Percentiles rank a stretch among this genome's conserved stretches.
phyloP scores from a whole-genome alignment of 1,140 invertebrate genomes.

The Cyphomyrmex costatus region DNA sequence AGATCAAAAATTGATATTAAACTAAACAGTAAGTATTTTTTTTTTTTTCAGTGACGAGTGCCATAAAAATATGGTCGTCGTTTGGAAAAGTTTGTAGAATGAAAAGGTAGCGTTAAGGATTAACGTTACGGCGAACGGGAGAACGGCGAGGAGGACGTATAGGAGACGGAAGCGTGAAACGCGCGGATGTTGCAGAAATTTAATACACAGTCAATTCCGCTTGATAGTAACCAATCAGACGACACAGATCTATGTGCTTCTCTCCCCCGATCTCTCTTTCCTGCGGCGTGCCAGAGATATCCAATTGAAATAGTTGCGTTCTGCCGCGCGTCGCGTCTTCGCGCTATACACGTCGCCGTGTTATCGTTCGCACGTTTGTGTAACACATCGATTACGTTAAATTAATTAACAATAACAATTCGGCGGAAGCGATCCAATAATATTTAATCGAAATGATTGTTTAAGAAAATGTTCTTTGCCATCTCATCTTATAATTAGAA shows the following conservation, averaged over 20 bases:
- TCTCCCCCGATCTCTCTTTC: constrained; percentile 37
- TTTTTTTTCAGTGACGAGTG: not conserved
- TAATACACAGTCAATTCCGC: constrained; percentile 61
- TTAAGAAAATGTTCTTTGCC: not conserved
- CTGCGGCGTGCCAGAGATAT: constrained; percentile 55
- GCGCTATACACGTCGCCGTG: not conserved
- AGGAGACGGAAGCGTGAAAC: constrained; percentile 6
- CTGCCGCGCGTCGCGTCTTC: constrained; percentile 38
- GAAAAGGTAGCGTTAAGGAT: not conserved
- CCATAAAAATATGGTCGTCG: not conserved
- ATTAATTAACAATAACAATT: not conserved
- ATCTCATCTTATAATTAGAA: not conserved
- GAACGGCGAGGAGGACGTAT: not conserved
- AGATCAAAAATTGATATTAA: not conserved
- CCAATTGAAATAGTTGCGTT: constrained; percentile 56
- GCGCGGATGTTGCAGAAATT: constrained; percentile 16
- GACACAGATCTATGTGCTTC: constrained; percentile 55
- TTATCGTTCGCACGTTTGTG: not conserved
- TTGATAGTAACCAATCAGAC: constrained; percentile 67
- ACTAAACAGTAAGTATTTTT: constrained; percentile 27
- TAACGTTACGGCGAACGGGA: not conserved
- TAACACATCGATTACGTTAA: not conserved
- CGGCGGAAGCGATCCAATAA: not conserved
- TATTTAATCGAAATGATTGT: not conserved
- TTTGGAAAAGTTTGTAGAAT: constrained; percentile 3